These are phyloP conservation scores for Adrianichthys oophorus DNA, from an alignment of 2,797 vertebrate genomes.

Conservation along the genomic window DNA sequence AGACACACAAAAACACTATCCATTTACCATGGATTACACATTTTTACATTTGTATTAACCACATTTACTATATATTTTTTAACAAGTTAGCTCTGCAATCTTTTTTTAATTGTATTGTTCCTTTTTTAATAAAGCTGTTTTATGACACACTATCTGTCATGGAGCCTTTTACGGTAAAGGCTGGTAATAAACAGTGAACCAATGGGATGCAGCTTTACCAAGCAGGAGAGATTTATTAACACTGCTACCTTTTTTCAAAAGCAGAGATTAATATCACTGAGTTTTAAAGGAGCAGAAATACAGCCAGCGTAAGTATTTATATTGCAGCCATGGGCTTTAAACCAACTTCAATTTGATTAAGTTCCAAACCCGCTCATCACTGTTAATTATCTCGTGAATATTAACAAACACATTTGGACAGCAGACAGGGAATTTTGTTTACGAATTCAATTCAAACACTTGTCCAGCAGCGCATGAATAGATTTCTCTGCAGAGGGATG, in stretches of 20 bases:
- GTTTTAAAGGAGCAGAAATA: slow-evolving; percentile 5
- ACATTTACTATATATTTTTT: neutral
- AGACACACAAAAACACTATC: slow-evolving; percentile 4
- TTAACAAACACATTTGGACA: slow-evolving; percentile 28
- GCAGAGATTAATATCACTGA: slow-evolving; percentile 31
- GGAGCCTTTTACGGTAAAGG: slow-evolving; percentile 23
- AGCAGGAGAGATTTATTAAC: slow-evolving; percentile 19
- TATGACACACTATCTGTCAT: slow-evolving; percentile 12
- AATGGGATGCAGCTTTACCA: slow-evolving; percentile 4
- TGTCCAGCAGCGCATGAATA: slow-evolving; percentile 21
- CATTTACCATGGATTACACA: neutral
- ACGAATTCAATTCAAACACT: slow-evolving; percentile 29
- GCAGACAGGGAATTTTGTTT: slow-evolving; percentile 25
- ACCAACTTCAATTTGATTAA: neutral
- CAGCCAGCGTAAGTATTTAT: slow-evolving; percentile 23
- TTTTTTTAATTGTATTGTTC: too few relatives aligned
- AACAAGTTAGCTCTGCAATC: too few relatives aligned
- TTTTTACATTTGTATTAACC: too few relatives aligned
- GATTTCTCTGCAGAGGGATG: slow-evolving; percentile 11
- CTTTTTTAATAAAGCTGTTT: slow-evolving; percentile 13
- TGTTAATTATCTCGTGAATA: slow-evolving; percentile 31
- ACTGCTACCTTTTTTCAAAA: slow-evolving; percentile 38
- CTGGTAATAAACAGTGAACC: slow-evolving; percentile 35
- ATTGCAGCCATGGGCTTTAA: neutral
- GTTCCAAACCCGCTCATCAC: slow-evolving; percentile 9